Evolutionary conservation across 1,140 invertebrate species (phyloP).

Genomic region (Paramacrobiotus metropolitanus): DNA sequence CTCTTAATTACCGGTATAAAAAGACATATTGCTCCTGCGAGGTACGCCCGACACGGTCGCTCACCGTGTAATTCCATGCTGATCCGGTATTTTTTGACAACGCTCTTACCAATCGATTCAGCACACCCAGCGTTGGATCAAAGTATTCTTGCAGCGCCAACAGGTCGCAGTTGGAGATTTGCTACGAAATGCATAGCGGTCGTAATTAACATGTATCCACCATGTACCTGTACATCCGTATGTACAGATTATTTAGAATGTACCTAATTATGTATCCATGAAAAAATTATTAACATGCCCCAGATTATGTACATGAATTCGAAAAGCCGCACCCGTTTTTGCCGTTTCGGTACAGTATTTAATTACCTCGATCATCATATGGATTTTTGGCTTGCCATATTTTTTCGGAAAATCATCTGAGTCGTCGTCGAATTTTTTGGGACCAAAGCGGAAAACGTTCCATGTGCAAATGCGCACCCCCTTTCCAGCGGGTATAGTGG

Average conservation of each 20-base stretch:
- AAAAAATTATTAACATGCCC: too few relatives aligned
- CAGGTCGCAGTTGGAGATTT: background rate
- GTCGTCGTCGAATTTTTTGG: background rate
- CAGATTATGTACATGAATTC: too few relatives aligned
- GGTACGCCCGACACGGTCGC: background rate
- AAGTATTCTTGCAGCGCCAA: background rate
- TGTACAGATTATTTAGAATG: too few relatives aligned
- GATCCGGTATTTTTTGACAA: background rate
- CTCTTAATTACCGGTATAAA: background rate
- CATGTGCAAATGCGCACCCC: conserved; percentile 2
- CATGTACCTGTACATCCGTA: too few relatives aligned
- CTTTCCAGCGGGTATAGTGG: too few relatives aligned
- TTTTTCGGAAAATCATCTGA: background rate
- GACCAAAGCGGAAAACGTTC: conserved; percentile 2
- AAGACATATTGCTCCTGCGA: conserved; percentile 2
- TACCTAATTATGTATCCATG: too few relatives aligned
- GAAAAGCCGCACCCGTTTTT: too few relatives aligned
- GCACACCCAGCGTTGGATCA: background rate
- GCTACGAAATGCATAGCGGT: background rate
- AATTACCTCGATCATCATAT: conserved; percentile 1
- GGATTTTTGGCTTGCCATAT: background rate
- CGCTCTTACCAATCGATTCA: background rate
- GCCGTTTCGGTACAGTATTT: too few relatives aligned
- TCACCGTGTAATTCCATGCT: background rate
- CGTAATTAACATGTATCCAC: too few relatives aligned